Conservation (phyloP, 2,797 vertebrate genomes). For the Ciconia nigra region DNA sequence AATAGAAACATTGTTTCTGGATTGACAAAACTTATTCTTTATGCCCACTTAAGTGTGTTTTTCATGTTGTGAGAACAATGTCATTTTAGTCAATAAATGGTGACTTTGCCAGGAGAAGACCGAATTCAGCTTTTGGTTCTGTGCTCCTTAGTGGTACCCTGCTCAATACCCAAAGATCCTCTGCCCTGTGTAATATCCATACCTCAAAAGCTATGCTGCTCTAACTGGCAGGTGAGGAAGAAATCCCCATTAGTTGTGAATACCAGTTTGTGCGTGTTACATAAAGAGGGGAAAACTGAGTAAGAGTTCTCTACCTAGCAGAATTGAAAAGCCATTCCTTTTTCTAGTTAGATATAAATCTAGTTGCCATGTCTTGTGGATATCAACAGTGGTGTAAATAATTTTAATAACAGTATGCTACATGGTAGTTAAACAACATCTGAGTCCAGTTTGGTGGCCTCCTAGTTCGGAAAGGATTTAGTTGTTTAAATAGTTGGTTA, state of each 20-base stretch:
- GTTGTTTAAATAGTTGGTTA: background rate
- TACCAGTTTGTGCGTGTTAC: background rate
- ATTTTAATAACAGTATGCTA: constrained; percentile 3
- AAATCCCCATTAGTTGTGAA: background rate
- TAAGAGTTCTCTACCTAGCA: background rate
- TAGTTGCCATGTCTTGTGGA: background rate
- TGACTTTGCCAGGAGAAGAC: background rate
- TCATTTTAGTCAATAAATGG: background rate
- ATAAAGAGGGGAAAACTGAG: background rate
- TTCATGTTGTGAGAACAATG: background rate
- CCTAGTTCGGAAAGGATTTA: background rate
- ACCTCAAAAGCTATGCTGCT: background rate
- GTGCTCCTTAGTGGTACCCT: background rate
- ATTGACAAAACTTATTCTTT: background rate
- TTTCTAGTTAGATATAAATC: background rate
- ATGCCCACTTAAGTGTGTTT: background rate
- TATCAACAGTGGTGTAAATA: background rate
- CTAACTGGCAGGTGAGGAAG: background rate
- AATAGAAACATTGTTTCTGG: background rate
- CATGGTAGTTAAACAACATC: background rate
- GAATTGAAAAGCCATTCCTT: background rate
- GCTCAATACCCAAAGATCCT: background rate
- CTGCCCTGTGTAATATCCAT: background rate
- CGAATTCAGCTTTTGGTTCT: background rate
- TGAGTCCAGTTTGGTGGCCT: background rate